phyloP scores from a whole-genome alignment of 2,113 vertebrate genomes.

The Macquaria ambigua region DNA sequence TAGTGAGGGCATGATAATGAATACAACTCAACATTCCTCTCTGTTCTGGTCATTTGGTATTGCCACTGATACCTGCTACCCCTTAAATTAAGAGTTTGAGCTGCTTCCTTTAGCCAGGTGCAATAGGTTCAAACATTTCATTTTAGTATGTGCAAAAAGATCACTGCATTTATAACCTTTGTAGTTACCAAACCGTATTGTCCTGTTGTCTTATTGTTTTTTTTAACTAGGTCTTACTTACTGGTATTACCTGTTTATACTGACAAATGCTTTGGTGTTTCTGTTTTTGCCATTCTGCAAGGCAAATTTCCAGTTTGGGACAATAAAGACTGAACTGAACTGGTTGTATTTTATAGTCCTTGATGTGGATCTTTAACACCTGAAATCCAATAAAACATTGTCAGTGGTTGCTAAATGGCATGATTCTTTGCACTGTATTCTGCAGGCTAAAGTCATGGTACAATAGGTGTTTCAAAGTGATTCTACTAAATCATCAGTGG shows the following conservation, averaged over 20 bases:
- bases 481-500: constrained; percentile 4
- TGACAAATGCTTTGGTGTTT: background rate
- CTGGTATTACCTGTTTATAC: background rate
- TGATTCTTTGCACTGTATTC: background rate
- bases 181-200: background rate
- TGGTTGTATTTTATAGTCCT: constrained; percentile 3
- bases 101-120: background rate
- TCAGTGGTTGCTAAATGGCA: constrained; percentile 2
- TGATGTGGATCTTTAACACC: constrained; percentile 27
- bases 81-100: background rate
- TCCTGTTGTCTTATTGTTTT: background rate
- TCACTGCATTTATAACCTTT: background rate
- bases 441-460: constrained; percentile 5
- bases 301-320: background rate
- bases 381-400: constrained; percentile 48
- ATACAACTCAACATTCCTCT: background rate
- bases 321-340: constrained; percentile 5
- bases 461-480: constrained; percentile 27
- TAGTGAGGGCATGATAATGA: constrained; percentile 10
- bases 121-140: background rate
- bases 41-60: background rate
- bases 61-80: background rate
- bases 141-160: background rate
- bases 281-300: background rate
- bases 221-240: background rate